phyloP scores from a whole-genome alignment of 64 coral and sea anemone genomes.

The Montipora sp. region DNA sequence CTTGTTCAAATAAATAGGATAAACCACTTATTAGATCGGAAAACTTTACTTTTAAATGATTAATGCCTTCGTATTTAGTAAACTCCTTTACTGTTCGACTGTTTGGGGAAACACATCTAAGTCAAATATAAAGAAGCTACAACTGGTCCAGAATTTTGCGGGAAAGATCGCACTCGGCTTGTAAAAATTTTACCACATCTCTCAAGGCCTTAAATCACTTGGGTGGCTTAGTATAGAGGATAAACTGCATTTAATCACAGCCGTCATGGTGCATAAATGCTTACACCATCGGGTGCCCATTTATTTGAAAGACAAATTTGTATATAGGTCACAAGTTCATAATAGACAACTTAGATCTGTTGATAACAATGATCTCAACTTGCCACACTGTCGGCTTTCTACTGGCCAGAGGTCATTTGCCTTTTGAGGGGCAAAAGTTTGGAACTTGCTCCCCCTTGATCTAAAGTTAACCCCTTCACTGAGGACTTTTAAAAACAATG shows the following conservation, averaged over 20 bases:
- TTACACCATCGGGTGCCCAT: neutral
- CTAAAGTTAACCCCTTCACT: too few species aligned
- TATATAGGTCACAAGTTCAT: neutral
- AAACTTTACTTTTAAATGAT: slow-evolving; percentile 38
- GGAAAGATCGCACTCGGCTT: slow-evolving; percentile 11
- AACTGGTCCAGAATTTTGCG: slow-evolving; percentile 34
- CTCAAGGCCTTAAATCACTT: slow-evolving; percentile 55
- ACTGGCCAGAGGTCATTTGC: slow-evolving; percentile 62
- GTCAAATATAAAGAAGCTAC: slow-evolving; percentile 25
- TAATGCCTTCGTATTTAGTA: slow-evolving; percentile 45
- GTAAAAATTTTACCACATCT: slow-evolving; percentile 37
- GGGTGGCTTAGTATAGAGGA: slow-evolving; percentile 39
- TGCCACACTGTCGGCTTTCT: slow-evolving; percentile 34
- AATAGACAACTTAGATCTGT: slow-evolving; percentile 6
- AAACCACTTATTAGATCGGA: neutral
- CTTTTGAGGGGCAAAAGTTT: slow-evolving; percentile 47
- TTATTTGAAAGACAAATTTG: slow-evolving; percentile 1
- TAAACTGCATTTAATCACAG: slow-evolving; percentile 26
- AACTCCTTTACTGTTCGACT: slow-evolving; percentile 53
- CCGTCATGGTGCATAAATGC: slow-evolving; percentile 53
- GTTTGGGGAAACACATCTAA: slow-evolving; percentile 19
- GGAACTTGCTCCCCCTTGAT: neutral
- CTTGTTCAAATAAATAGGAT: slow-evolving; percentile 29
- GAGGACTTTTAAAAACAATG: neutral
- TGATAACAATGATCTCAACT: slow-evolving; percentile 19